Evolutionary conservation across 2,797 vertebrate genomes (phyloP), one percentile per base, ranked within the genome.

Genomic region (Rhincodon typus): DNA sequence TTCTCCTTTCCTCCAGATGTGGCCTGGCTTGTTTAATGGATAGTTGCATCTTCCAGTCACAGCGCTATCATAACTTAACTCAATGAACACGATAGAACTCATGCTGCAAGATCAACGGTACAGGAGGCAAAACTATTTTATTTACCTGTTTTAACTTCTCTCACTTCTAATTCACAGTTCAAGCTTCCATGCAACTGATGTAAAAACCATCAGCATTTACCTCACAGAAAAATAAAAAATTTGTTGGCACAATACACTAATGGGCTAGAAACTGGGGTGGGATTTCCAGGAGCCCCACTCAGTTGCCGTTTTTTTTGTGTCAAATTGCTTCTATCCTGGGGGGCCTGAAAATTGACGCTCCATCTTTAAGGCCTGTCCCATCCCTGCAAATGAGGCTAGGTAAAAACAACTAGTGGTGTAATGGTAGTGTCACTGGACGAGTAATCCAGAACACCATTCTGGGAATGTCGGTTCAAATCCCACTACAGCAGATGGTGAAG

Each of bases 201-300:
- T 74, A 74, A 34, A 27, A 27, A 2, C 3, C 6, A 8, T 8
- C 27, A 34, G 27, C 27, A 1, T 1, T 8, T 2, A 2, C 0
- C 25, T 27, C 70, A 27, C 70, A 5, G 27, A 72, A 72, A 72
- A 72, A 25, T 27, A 30, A 30, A 72, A 30, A 30, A 8, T 10
- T 7, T 27, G 2, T 30, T 30, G 10, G 25, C 27, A 8, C 27
- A 74, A 27, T 74, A 0, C 27, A 74, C 72, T 8, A 27, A 27
- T 74, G 72, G 72, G 27, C 25, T 62, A 30, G 72, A 74, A 74
- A 74, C 27, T 27, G 72, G 30, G 7, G 6, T 30, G 10, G 72
- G 72, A 74, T 74, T 74, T 27, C 27, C 10, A 30, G 10, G 1
- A 10, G 4, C 25, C 72, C 27, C 10, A 30, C 25, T 74, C 21